Conservation (phyloP, 2,797 vertebrate species). For the Galagoides demidoff region DNA sequence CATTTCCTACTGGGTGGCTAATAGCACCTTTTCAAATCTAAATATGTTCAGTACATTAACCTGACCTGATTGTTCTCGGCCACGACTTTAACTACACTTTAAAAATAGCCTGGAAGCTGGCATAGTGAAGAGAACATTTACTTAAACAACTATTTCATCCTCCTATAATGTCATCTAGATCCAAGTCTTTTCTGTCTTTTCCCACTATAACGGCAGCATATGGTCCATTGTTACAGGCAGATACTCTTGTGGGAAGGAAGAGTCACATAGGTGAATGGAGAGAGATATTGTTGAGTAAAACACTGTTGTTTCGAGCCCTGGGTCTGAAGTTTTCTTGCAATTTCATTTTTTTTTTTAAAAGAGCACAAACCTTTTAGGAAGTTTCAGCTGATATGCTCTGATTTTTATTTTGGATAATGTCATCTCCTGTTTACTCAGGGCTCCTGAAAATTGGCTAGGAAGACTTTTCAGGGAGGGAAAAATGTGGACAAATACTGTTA, state of each 20-base stretch:
- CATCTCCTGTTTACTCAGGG: constrained; percentile 57
- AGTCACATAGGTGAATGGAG: constrained; percentile 35
- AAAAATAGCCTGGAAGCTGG: constrained; percentile 57
- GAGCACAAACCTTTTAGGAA: constrained; percentile 52
- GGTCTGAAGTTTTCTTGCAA: constrained; percentile 32
- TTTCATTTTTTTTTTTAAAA: constrained; percentile 65
- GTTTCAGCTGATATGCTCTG: background rate
- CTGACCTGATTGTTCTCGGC: constrained; percentile 56
- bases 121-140: constrained; percentile 48
- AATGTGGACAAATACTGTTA: constrained; percentile 55
- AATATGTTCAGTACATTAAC: constrained; percentile 48
- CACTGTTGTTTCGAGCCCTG: constrained; percentile 39
- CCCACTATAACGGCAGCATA: constrained; percentile 42
- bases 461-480: constrained; percentile 31
- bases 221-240: constrained; percentile 58
- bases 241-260: constrained; percentile 47
- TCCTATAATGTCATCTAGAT: constrained; percentile 33
- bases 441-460: constrained; percentile 57
- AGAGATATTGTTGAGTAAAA: background rate
- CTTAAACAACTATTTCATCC: constrained; percentile 46
- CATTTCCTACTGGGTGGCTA: constrained; percentile 59
- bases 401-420: constrained; percentile 57
- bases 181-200: constrained; percentile 56
- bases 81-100: constrained; percentile 45
- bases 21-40: constrained; percentile 47